Conservation (phyloP, 2,113 vertebrate genomes). For the Struthio camelus region DNA sequence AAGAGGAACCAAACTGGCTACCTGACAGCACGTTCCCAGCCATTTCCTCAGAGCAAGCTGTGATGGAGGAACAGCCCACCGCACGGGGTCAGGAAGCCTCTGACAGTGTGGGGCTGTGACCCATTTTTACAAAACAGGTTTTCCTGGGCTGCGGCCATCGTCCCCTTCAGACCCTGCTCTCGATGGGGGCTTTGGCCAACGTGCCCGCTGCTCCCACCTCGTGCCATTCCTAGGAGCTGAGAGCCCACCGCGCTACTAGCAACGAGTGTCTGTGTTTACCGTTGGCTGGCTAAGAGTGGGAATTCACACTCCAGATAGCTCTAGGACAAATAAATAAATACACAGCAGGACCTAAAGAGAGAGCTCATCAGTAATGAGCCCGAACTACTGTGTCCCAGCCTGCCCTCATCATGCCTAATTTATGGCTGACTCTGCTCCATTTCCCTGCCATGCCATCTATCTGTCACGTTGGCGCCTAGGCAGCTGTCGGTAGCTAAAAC, state of each 20-base stretch:
- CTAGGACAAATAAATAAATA: not conserved
- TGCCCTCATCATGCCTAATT: not conserved
- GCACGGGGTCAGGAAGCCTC: not conserved
- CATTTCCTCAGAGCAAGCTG: not conserved
- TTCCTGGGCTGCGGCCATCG: too few relatives aligned
- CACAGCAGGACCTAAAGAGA: not conserved
- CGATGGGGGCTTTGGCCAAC: too few relatives aligned
- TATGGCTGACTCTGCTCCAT: not conserved
- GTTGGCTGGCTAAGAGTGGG: not conserved
- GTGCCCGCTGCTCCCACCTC: too few relatives aligned
- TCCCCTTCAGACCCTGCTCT: too few relatives aligned
- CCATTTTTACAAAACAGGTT: not conserved
- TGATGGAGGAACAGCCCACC: not conserved
- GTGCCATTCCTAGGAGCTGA: not conserved
- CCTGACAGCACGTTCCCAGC: not conserved
- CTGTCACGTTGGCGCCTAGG: not conserved
- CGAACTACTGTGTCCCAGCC: not conserved
- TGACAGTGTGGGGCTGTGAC: not conserved
- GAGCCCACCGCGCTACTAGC: not conserved
- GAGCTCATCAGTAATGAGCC: not conserved
- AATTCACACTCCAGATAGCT: not conserved
- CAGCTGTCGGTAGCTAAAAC: not conserved
- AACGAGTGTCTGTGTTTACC: too few relatives aligned
- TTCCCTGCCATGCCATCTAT: rapidly evolving
- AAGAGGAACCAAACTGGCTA: not conserved